phyloP scores from a whole-genome alignment of 2,797 vertebrate species.

The Esox lucius region DNA sequence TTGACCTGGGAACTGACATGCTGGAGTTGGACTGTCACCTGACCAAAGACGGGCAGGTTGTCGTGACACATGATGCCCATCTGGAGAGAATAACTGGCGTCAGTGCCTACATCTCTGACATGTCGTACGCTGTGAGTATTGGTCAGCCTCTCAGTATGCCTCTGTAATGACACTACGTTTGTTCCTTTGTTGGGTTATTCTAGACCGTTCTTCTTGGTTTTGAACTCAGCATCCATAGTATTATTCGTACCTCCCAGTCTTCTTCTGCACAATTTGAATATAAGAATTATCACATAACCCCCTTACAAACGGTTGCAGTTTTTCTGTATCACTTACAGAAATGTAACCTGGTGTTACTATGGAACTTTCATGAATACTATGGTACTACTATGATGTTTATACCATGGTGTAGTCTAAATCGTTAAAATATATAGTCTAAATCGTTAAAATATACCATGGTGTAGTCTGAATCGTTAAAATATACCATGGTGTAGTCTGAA shows the following conservation, averaged over 20 bases:
- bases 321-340: too few species aligned
- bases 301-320: not conserved
- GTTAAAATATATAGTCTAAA: too few species aligned
- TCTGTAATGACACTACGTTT: not conserved
- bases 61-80: conserved; percentile 92
- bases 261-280: not conserved
- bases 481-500: too few species aligned
- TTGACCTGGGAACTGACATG: conserved; percentile 94
- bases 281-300: too few species aligned
- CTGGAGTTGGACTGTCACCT: conserved; percentile 96
- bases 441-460: too few species aligned
- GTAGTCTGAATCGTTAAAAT: too few species aligned
- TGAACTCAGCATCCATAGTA: not conserved
- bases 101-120: conserved; percentile 80
- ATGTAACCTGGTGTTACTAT: too few species aligned
- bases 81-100: conserved; percentile 87
- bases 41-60: conserved; percentile 93
- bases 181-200: not conserved
- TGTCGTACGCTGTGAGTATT: conserved; percentile 86
- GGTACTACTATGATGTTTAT: too few species aligned
- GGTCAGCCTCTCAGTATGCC: not conserved
- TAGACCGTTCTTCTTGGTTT: not conserved
- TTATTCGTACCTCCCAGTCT: not conserved
- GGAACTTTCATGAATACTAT: too few species aligned
- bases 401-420: too few species aligned